phyloP scores from a whole-genome alignment of 2,113 vertebrate genomes.

The Oreochromis tanganicae region DNA sequence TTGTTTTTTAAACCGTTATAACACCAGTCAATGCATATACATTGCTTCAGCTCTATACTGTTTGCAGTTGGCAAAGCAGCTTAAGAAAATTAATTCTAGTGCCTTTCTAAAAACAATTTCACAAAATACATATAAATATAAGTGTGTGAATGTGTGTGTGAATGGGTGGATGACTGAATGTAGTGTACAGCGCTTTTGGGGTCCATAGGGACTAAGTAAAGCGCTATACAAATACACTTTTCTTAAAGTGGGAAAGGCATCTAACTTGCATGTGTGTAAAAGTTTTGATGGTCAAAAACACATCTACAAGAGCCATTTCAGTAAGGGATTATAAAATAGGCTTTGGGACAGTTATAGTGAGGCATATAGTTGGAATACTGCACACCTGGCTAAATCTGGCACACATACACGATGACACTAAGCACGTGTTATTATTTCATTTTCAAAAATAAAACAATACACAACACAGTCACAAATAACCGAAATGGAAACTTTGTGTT shows the following conservation, averaged over 20 bases:
- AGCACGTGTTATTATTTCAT: not conserved
- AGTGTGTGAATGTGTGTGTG: not conserved
- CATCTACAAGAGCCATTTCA: not conserved
- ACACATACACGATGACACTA: not conserved
- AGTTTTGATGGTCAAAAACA: not conserved
- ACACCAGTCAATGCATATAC: not conserved
- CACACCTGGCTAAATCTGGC: not conserved
- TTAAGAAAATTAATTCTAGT: not conserved
- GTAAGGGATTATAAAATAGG: not conserved
- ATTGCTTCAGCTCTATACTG: not conserved
- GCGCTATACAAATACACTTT: not conserved
- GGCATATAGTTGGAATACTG: not conserved
- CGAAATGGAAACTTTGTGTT: not conserved
- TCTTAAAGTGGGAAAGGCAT: not conserved
- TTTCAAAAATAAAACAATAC: not conserved
- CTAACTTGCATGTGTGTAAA: not conserved
- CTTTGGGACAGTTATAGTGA: not conserved
- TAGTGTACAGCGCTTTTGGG: not conserved
- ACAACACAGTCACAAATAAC: not conserved
- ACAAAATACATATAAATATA: not conserved
- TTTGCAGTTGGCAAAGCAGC: not conserved
- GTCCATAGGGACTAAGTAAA: not conserved
- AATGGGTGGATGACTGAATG: not conserved
- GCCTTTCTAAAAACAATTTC: not conserved
- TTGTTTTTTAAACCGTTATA: not conserved